Base-by-base conservation (phyloP, 1,140 invertebrate genomes). In the Dreissena rostriformis region DNA sequence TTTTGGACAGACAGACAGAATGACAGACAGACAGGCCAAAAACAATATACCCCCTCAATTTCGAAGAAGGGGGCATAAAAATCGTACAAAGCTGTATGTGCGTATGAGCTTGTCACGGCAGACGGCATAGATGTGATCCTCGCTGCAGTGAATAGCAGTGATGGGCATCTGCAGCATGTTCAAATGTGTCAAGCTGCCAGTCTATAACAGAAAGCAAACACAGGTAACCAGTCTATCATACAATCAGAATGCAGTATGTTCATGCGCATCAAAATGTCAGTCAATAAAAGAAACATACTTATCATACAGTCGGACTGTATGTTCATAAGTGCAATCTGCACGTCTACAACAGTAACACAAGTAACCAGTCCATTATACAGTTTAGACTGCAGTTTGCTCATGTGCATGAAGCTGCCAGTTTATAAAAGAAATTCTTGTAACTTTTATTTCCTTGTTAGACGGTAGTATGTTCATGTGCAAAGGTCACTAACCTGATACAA, bases 1-100 rank as follows among this genome's bases (percentile, higher is more conserved):
- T 57, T 57, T 57, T 14, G 12, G 19, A 14, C 53, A 57, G 12
- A 19, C 19, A 19, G 19, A 14, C 53, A 57, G 12, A 19, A 19
- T 14, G 19, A 14, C 53, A 57, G 53, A 19, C 53, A 57, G 12
- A 12, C 19, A 57, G 53, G 19, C 53, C 12, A 57, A 19, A 57
- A 12, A 14, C 12, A 19, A 19, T 12, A 57, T 57, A 57, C 53
- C 53, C 53, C 53, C 19, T 19, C 12, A 12, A 14, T 12, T 14
- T 19, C 53, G 12, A 57, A 12, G 12, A 12, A 12, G 12, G 12
- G 12, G 19, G 12, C 53, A 57, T 57, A 57, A 72, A 53, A 28
- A 28, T 68, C 72, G 74, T 75, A 82, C 80, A 51, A 53, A 55
- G 55, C 65, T 68, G 26, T 66, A 82, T 28, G 68, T 73, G 1